Conservation (phyloP, 1,140 invertebrate species). For the Philotrypesis tridentata region DNA sequence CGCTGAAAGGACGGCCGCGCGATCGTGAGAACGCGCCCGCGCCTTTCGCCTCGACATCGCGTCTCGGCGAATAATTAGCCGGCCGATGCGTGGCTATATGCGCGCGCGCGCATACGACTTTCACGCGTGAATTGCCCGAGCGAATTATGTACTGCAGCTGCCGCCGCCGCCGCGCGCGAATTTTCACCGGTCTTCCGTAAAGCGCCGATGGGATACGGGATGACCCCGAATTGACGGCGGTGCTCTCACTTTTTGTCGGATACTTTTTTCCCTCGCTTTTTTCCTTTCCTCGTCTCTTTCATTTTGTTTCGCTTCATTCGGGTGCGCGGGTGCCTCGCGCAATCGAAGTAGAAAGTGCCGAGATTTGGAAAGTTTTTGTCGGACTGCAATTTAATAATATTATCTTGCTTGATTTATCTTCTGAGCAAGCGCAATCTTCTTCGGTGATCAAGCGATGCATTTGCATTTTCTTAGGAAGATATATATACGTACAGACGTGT, state of each 20-base stretch:
- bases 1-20: background rate
- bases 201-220: background rate
- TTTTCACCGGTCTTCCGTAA: background rate
- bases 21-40: background rate
- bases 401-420: too few relatives aligned
- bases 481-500: too few relatives aligned
- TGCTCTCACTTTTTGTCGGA: background rate
- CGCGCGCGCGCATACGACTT: background rate
- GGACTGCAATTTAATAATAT: background rate
- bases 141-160: background rate
- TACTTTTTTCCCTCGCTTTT: too few relatives aligned
- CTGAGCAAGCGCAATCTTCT: too few relatives aligned
- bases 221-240: background rate
- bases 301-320: too few relatives aligned
- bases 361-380: too few relatives aligned
- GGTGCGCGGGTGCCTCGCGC: background rate
- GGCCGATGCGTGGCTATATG: background rate
- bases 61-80: background rate
- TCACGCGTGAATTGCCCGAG: background rate
- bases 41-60: background rate
- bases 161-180: background rate
- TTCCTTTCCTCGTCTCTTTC: too few relatives aligned
- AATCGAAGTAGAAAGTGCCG: background rate
- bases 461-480: too few relatives aligned
- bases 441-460: too few relatives aligned